These are phyloP conservation scores for Mallotus villosus DNA, from an alignment of 2,797 vertebrate genomes.

Conservation along the genomic window DNA sequence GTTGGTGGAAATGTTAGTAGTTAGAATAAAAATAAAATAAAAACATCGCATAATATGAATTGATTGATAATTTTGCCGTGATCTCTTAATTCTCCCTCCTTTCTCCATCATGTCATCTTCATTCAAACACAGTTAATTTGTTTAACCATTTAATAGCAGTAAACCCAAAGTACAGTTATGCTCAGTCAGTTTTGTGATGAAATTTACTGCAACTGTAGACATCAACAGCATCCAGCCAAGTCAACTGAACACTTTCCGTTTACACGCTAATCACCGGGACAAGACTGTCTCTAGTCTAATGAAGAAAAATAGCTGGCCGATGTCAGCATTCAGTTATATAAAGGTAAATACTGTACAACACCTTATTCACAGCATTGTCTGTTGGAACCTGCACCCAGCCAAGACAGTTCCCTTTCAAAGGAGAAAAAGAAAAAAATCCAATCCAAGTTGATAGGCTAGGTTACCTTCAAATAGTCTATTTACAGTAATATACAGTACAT, in stretches of 20 bases:
- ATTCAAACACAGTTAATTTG: slow-evolving; percentile 35
- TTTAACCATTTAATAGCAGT: slow-evolving; percentile 77
- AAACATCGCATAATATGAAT: neutral
- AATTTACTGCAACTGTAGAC: slow-evolving; percentile 61
- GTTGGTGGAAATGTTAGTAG: too few species aligned
- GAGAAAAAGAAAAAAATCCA: slow-evolving; percentile 40
- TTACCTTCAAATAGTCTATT: slow-evolving; percentile 62
- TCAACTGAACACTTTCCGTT: slow-evolving; percentile 16
- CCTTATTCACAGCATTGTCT: slow-evolving; percentile 70
- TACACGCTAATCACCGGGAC: slow-evolving; percentile 2
- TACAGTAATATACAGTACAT: slow-evolving; percentile 69
- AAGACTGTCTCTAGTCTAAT: slow-evolving; percentile 61
- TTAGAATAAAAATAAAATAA: too few species aligned
- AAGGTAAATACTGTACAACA: slow-evolving; percentile 70
- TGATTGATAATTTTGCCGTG: neutral
- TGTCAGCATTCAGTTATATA: slow-evolving; percentile 57
- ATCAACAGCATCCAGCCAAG: slow-evolving; percentile 21
- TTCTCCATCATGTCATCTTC: neutral
- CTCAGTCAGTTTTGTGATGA: slow-evolving; percentile 11
- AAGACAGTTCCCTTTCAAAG: slow-evolving; percentile 39
- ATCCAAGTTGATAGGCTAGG: slow-evolving; percentile 44
- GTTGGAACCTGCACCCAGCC: slow-evolving; percentile 43
- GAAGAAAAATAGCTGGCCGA: slow-evolving; percentile 59
- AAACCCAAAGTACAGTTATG: slow-evolving; percentile 69
- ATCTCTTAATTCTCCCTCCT: neutral